These are phyloP conservation scores for Stylophora pistillata DNA, from an alignment of 64 coral and sea anemone genomes.

Conservation along the genomic window DNA sequence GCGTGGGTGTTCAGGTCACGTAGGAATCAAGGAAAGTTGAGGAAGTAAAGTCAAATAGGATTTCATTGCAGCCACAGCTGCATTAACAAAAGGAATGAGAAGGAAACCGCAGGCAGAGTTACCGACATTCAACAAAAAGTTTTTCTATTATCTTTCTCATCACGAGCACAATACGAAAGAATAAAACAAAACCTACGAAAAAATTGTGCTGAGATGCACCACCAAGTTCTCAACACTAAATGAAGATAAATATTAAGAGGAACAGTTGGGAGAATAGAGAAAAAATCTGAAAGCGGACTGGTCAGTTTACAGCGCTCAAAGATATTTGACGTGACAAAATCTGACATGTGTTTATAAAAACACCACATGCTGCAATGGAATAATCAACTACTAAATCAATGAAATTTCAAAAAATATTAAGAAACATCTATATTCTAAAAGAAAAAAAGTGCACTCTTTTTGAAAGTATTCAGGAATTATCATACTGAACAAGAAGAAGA, in stretches of 20 bases:
- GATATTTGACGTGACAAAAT: not conserved
- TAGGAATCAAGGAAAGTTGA: not conserved
- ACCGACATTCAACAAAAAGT: not conserved
- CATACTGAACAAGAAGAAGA: not conserved
- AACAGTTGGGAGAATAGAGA: not conserved
- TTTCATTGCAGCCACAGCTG: no score
- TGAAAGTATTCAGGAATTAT: not conserved
- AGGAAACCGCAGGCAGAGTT: not conserved
- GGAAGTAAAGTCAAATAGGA: not conserved
- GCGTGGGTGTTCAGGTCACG: not conserved
- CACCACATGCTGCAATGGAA: not conserved
- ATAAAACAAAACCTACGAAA: not conserved
- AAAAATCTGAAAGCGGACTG: not conserved
- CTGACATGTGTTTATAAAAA: not conserved
- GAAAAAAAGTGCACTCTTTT: not conserved
- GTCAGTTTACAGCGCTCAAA: not conserved
- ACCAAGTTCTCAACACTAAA: not conserved
- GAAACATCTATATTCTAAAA: not conserved
- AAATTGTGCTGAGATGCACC: not conserved
- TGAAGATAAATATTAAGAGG: not conserved
- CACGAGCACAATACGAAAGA: not conserved
- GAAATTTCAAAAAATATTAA: not conserved
- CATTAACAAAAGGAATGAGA: no score
- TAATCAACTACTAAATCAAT: not conserved
- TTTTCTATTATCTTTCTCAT: not conserved